Evolutionary conservation across 2,888 invertebrate species (phyloP), one percentile per base, ranked within the genome.

Genomic region (Iphiclides podalirius): DNA sequence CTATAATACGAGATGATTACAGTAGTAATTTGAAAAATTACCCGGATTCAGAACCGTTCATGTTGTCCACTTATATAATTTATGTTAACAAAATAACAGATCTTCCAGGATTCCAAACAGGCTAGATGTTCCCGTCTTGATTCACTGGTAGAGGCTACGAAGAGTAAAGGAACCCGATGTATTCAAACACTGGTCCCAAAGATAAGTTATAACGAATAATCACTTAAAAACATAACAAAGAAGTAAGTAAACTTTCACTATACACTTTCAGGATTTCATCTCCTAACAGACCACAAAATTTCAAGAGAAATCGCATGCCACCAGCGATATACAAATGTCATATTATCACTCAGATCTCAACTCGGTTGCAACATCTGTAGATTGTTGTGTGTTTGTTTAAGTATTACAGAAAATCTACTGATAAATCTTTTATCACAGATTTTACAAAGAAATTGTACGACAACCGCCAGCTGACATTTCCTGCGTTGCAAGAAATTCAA

Each of bases 11-110:
- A n/a, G n/a, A n/a, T n/a, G n/a, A n/a, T n/a, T n/a, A n/a, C n/a
- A n/a, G n/a, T n/a, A n/a, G n/a, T n/a, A n/a, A n/a, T n/a, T n/a
- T n/a, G n/a, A 33, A 35, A 42, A 26, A 62, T 93, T 93, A 94
- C 94, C 94, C 94, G 89, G 94, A 93, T 89, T 94, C 94, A 66
- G 94, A 93, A 81, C 93, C 92, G 90, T 94, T 94, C 94, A 94
- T 94, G 74, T 74, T 90, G 82, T 63, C 60, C 53, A 59, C 58
- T 69, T 71, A 58, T 57, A 26, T 23, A 53, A 48, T 58, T 60
- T 57, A 58, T 59, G 59, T 64, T 60, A 58, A 54, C 59, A 53
- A 52, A 54, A 52, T 58, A 60, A 63, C 66, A 71, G 67, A 66
- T 67, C 66, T 64, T 72, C 62, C 58, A 54, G 57, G 63, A 63